These are phyloP conservation scores for Pterocles gutturalis DNA, from an alignment of 2,113 vertebrate genomes.

Conservation along the genomic window DNA sequence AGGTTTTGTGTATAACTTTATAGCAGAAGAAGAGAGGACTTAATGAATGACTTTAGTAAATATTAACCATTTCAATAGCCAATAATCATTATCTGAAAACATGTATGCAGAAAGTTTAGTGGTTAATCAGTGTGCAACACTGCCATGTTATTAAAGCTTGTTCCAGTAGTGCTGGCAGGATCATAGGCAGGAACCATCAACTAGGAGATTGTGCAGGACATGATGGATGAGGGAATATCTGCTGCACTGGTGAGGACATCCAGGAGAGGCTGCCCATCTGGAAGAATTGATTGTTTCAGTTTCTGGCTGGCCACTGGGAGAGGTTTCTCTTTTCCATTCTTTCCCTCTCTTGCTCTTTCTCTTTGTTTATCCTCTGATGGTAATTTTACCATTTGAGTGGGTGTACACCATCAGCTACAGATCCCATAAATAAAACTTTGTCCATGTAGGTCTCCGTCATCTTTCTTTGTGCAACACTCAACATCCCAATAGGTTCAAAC, in stretches of 20 bases:
- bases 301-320: not conserved
- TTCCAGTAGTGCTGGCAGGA: not conserved
- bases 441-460: rapidly evolving
- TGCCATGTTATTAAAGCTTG: not conserved
- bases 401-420: not conserved
- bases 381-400: not conserved
- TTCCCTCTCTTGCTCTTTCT: not conserved
- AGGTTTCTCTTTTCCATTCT: not conserved
- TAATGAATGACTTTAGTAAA: not conserved
- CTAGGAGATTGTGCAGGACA: not conserved
- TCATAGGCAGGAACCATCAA: not conserved
- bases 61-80: not conserved
- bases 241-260: not conserved
- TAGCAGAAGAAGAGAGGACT: not conserved
- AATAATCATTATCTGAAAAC: not conserved
- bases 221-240: not conserved
- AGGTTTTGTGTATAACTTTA: not conserved
- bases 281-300: not conserved
- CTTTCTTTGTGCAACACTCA: not conserved
- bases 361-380: not conserved
- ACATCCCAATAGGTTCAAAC: not conserved
- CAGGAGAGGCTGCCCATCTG: not conserved
- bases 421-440: not conserved
- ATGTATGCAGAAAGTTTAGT: not conserved
- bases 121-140: not conserved